Evolutionary conservation across 2,888 invertebrate genomes (phyloP), one percentile per base, ranked within the genome.

Genomic region (Synergus umbraculus): DNA sequence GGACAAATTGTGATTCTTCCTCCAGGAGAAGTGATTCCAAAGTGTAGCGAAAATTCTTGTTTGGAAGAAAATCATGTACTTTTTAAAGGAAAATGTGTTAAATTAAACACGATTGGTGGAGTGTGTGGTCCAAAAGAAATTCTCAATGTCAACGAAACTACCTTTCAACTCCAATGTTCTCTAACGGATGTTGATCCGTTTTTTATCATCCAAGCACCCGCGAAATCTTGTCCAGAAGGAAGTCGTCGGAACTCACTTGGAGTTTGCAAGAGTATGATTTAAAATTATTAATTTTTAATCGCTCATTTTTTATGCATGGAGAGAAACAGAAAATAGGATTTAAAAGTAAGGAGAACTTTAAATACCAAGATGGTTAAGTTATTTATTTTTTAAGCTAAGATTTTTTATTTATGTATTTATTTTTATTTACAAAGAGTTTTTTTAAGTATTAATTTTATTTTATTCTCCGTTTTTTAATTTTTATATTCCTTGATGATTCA

Each of bases 31-130:
- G 92, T 93, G 0, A 92, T 94, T 64, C 95, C 96, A 0, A 91
- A 93, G 77, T 96, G 96, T 87, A 92, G 92, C 4, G 85, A 85
- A 37, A 96, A 96, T 92, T 94, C 95, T 0, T 96, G 96, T 87
- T 10, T 58, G 7, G 80, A 86, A 1, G 95, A 95, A 85, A 94
- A 93, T 0, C 85, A 91, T 29, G 94, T 94, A 0, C 88, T 84
- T 85, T 94, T 90, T 86, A 92, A 93, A 49, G 92, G 92, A 0
- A 91, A 90, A 49, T 95, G 95, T 86, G 93, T 93, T 92, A 41
- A 92, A 88, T 81, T 93, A 64, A 90, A 89, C 58, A 88, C 90
- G 67, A 85, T 85, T 0, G 91, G 91, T 18, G 90, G 90, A 0
- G 92, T 94, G 0, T 95, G 95, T 86, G 90, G 92, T 54, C 89